Conservation (phyloP, 2,113 vertebrate species). For the Cromileptes altivelis region DNA sequence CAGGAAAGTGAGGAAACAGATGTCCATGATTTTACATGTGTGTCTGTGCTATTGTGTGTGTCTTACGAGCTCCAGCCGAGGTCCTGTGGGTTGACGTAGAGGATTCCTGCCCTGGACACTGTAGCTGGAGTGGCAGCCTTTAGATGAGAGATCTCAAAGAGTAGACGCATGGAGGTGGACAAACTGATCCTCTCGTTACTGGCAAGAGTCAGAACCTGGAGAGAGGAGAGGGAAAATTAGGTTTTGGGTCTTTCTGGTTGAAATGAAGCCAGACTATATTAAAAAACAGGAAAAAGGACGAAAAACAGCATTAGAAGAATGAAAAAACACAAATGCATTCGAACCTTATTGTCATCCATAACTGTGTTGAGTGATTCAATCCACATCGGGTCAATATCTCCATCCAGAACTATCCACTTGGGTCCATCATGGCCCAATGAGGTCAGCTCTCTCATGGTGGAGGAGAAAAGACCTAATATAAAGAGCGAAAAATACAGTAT, state of each 20-base stretch:
- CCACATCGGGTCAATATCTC: slow-evolving; percentile 86
- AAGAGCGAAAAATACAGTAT: neutral
- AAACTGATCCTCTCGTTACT: slow-evolving; percentile 86
- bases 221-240: neutral
- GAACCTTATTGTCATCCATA: slow-evolving; percentile 87
- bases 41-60: neutral
- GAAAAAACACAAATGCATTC: neutral
- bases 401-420: slow-evolving; percentile 87
- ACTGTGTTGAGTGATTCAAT: slow-evolving; percentile 87
- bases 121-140: slow-evolving; percentile 83
- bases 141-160: slow-evolving; percentile 87
- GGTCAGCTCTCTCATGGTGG: slow-evolving; percentile 84
- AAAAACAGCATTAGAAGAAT: neutral
- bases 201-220: slow-evolving; percentile 84
- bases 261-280: neutral
- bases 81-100: slow-evolving; percentile 85
- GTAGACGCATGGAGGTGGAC: slow-evolving; percentile 82
- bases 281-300: neutral
- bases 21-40: neutral
- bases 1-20: neutral
- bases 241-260: neutral
- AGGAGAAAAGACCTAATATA: slow-evolving; percentile 83
- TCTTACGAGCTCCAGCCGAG: slow-evolving; percentile 86
- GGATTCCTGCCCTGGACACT: slow-evolving; percentile 84
- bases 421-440: slow-evolving; percentile 72